Conservation (phyloP, 2,797 vertebrate species). For the Momotus momota region DNA sequence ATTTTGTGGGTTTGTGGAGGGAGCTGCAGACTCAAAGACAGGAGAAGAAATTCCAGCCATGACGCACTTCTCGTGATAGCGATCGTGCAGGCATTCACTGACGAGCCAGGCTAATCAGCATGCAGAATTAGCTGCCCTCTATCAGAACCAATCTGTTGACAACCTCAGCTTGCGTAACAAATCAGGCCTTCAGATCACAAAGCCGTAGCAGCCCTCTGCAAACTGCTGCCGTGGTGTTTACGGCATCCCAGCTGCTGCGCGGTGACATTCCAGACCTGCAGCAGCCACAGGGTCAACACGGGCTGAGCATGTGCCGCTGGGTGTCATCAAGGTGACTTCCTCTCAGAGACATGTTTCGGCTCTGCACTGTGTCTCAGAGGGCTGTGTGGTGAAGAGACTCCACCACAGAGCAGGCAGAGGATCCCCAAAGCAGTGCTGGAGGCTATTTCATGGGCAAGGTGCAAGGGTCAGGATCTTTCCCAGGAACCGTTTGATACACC, state of each 20-base stretch:
- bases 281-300: not conserved
- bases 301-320: not conserved
- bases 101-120: not conserved
- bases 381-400: fast-evolving
- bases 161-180: not conserved
- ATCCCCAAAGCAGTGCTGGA: not conserved
- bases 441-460: not conserved
- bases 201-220: not conserved
- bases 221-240: not conserved
- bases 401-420: not conserved
- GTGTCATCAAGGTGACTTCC: not conserved
- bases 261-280: not conserved
- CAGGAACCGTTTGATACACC: not conserved
- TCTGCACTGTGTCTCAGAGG: not conserved
- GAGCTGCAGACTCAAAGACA: not conserved
- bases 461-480: not conserved
- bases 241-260: fast-evolving
- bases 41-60: not conserved
- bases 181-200: not conserved
- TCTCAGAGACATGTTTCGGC: fast-evolving
- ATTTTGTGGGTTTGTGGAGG: not conserved
- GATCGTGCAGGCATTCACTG: not conserved
- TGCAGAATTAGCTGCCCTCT: not conserved
- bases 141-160: not conserved
- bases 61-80: not conserved